phyloP scores from a whole-genome alignment of 2,113 vertebrate species.

The Kobus ellipsiprymnus region DNA sequence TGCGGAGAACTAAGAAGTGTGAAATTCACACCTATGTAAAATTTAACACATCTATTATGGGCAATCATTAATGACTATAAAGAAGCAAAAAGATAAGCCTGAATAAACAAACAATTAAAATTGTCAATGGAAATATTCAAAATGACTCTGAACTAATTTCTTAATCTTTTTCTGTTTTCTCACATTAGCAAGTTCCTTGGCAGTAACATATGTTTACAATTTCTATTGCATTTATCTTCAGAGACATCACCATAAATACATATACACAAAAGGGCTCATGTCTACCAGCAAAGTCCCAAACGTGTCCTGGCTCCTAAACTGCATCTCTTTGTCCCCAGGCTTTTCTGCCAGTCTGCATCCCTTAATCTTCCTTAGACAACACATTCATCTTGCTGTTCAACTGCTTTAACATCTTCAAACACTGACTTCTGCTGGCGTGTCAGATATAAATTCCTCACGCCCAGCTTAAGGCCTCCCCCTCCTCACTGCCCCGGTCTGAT shows the following conservation, averaged over 20 bases:
- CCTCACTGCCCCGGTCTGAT: background rate
- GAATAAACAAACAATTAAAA: slow-evolving; percentile 23
- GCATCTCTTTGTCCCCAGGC: background rate
- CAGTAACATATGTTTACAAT: background rate
- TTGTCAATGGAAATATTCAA: slow-evolving; percentile 5
- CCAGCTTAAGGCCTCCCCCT: background rate
- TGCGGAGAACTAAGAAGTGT: slow-evolving; percentile 29
- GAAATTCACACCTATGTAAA: slow-evolving; percentile 41
- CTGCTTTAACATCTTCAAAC: background rate
- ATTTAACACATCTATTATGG: slow-evolving; percentile 16
- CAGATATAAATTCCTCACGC: background rate
- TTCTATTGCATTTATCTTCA: background rate
- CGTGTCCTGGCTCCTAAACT: background rate
- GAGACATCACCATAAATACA: background rate
- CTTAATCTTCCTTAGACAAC: background rate
- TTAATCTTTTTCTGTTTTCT: slow-evolving; percentile 13
- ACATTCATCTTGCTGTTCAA: background rate
- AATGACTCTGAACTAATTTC: slow-evolving; percentile 1
- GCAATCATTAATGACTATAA: slow-evolving; percentile 15
- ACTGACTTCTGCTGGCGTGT: background rate
- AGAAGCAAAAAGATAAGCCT: background rate
- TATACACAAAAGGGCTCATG: background rate
- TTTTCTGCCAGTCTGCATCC: background rate
- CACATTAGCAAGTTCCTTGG: background rate
- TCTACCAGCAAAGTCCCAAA: background rate